Evolutionary conservation across 1,140 invertebrate species (phyloP).

Genomic region (Trichomalopsis sarcophagae): DNA sequence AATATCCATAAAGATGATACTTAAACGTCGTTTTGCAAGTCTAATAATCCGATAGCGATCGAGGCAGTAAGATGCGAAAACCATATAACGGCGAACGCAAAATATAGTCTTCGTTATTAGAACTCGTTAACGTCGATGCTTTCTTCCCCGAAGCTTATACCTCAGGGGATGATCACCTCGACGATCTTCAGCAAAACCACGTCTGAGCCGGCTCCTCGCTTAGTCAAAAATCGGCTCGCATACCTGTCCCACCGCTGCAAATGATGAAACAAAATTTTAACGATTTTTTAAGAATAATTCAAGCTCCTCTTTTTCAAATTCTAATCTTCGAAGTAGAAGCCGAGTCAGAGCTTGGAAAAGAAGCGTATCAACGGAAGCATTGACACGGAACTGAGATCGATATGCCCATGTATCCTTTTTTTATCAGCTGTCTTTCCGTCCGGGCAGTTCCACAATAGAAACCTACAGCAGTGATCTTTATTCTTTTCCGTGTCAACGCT

Average conservation of each 20-base stretch:
- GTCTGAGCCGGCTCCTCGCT: slow-evolving; percentile 72
- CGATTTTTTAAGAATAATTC: neutral
- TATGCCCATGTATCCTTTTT: neutral
- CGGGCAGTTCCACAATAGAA: neutral
- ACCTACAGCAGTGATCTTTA: neutral
- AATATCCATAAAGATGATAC: neutral
- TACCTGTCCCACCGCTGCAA: slow-evolving; percentile 57
- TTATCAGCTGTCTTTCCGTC: neutral
- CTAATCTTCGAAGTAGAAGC: too few relatives aligned
- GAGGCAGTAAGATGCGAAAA: slow-evolving; percentile 6
- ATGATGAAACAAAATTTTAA: neutral
- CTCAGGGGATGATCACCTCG: neutral
- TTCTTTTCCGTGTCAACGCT: neutral
- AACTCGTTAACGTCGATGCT: neutral
- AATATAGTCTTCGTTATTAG: neutral
- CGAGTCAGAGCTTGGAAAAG: too few relatives aligned
- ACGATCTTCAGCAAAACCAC: slow-evolving; percentile 70
- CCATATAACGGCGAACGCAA: neutral
- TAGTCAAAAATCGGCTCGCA: slow-evolving; percentile 71
- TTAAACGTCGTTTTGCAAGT: slow-evolving; percentile 59
- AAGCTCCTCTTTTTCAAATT: too few relatives aligned
- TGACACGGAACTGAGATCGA: neutral
- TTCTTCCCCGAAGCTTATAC: neutral
- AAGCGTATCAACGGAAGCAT: neutral
- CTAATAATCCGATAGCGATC: slow-evolving; percentile 18